These are phyloP conservation scores for Xylocopa sonorina DNA, from an alignment of 1,140 invertebrate genomes.

Conservation along the genomic window DNA sequence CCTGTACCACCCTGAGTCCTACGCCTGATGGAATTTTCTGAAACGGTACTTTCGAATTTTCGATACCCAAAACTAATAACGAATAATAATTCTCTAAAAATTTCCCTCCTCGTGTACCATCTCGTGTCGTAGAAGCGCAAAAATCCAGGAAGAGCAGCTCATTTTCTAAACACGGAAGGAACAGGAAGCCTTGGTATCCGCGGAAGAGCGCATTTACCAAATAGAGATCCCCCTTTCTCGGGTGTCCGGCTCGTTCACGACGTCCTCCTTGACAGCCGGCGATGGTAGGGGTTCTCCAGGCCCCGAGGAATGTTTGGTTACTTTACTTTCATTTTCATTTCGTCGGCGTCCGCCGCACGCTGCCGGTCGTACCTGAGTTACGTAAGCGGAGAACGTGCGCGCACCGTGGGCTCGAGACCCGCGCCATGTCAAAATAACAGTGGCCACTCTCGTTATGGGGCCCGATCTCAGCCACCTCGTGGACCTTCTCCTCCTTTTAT, in stretches of 20 bases:
- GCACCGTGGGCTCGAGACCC: constrained; percentile 57
- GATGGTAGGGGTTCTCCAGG: constrained; percentile 58
- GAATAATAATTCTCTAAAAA: no score
- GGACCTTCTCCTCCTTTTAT: neutral
- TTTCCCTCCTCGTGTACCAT: no score
- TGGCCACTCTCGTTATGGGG: constrained; percentile 76
- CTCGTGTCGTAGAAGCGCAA: no score
- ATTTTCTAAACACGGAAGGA: no score
- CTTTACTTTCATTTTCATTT: constrained; percentile 81
- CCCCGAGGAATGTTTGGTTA: constrained; percentile 76
- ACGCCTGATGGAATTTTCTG: no score
- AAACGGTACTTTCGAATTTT: no score
- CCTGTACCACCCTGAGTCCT: no score
- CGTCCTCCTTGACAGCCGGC: constrained; percentile 18
- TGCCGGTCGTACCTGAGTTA: constrained; percentile 63
- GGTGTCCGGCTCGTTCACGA: constrained; percentile 13
- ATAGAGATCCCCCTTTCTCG: constrained; percentile 31
- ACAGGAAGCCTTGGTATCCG: constrained; percentile 64
- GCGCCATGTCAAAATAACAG: constrained; percentile 79
- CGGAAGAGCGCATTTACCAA: constrained; percentile 60
- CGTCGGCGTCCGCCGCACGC: constrained; percentile 71
- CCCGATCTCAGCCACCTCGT: neutral
- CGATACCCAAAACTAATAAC: no score
- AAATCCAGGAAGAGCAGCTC: no score
- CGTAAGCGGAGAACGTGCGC: constrained; percentile 62